Evolutionary conservation across 2,797 vertebrate genomes (phyloP).

Genomic region (Ctenopoma kingsleyae): DNA sequence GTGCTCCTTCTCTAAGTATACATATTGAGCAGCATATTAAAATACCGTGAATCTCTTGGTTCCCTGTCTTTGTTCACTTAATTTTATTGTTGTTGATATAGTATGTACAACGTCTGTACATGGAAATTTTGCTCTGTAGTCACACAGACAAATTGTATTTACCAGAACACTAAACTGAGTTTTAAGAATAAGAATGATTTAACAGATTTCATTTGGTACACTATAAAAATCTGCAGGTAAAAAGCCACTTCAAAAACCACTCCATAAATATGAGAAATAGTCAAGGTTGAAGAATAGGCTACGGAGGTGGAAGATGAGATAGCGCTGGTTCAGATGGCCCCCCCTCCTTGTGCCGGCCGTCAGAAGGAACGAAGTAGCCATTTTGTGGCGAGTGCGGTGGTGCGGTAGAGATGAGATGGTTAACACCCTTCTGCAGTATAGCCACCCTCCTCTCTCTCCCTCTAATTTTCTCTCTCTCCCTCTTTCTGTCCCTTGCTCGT

Average conservation of each 20-base stretch:
- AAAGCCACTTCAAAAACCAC: slow-evolving; percentile 61
- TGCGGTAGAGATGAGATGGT: slow-evolving; percentile 89
- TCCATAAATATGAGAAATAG: slow-evolving; percentile 75
- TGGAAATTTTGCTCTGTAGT: slow-evolving; percentile 9
- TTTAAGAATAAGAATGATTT: slow-evolving; percentile 38
- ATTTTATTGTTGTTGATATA: slow-evolving; percentile 42
- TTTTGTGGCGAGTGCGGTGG: slow-evolving; percentile 83
- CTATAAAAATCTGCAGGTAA: slow-evolving; percentile 52
- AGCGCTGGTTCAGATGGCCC: slow-evolving; percentile 60
- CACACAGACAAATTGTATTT: slow-evolving; percentile 52
- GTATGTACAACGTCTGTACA: slow-evolving; percentile 15
- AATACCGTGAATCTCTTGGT: slow-evolving; percentile 1
- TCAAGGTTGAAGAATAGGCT: slow-evolving; percentile 71
- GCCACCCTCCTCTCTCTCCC: slow-evolving; percentile 73
- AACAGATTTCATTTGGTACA: slow-evolving; percentile 48
- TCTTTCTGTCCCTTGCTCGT: slow-evolving; percentile 74
- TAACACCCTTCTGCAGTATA: slow-evolving; percentile 87
- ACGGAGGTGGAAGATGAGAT: slow-evolving; percentile 74
- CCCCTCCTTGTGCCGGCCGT: slow-evolving; percentile 62
- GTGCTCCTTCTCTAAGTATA: slow-evolving; percentile 19
- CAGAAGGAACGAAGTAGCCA: slow-evolving; percentile 81
- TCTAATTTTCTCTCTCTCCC: slow-evolving; percentile 76
- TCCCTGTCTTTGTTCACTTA: slow-evolving; percentile 35
- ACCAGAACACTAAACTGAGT: slow-evolving; percentile 54
- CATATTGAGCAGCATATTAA: slow-evolving; percentile 3